Percentiles rank a stretch among this genome's conserved stretches.
These are phyloP conservation scores for Silurus aristotelis DNA, from an alignment of 2,797 vertebrate species.

Conservation along the genomic window DNA sequence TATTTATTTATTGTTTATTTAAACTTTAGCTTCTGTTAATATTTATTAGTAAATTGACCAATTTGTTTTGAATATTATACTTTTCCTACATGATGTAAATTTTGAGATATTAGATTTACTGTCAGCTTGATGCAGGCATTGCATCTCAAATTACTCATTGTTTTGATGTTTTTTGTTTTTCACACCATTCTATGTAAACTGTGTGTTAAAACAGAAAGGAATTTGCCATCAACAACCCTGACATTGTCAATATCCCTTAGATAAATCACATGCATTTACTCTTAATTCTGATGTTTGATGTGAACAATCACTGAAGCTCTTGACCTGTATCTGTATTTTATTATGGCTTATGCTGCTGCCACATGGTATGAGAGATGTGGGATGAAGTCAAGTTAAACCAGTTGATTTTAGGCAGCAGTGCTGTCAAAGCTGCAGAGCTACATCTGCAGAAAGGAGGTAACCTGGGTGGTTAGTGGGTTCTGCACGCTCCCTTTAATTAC, in stretches of 20 bases:
- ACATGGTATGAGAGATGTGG: not conserved
- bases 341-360: not conserved
- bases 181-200: not conserved
- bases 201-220: not conserved
- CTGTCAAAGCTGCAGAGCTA: not conserved
- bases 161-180: not conserved
- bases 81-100: not conserved
- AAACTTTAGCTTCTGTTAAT: not conserved
- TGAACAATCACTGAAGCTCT: not conserved
- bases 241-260: not conserved
- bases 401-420: not conserved
- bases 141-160: not conserved
- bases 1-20: too few relatives aligned
- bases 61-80: not conserved
- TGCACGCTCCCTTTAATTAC: constrained; percentile 16
- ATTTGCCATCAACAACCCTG: not conserved
- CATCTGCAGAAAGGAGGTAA: not conserved
- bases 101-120: not conserved
- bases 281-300: not conserved
- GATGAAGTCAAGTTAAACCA: not conserved
- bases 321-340: not conserved
- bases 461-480: constrained; percentile 58
- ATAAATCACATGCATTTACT: not conserved
- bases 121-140: not conserved
- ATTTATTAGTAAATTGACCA: not conserved